Percentiles rank a stretch among this genome's conserved stretches.
Conservation (phyloP, 2,888 invertebrate genomes). For the Nymphalis urticae region DNA sequence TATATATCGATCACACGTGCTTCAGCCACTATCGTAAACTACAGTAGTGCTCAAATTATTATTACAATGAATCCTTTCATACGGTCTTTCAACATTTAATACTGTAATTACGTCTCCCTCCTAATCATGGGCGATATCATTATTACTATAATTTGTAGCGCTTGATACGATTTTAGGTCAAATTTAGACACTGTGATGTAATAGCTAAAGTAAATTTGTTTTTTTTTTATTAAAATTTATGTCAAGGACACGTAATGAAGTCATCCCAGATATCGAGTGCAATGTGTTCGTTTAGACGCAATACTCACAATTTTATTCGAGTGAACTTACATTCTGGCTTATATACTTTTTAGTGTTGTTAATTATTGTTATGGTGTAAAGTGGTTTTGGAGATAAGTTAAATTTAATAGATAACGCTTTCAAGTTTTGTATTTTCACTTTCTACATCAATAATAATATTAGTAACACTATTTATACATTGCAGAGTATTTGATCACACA, state of each 20-base stretch:
- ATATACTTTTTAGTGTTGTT: background rate
- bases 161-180: background rate
- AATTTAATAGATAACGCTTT: too few species aligned
- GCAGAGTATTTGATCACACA: too few species aligned
- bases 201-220: background rate
- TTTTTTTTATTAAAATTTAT: background rate
- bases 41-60: constrained; percentile 10
- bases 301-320: background rate
- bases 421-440: too few species aligned
- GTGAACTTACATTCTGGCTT: background rate
- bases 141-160: constrained; percentile 3
- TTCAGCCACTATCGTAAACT: constrained; percentile 7
- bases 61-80: constrained; percentile 14
- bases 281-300: background rate
- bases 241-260: background rate
- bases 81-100: constrained; percentile 10
- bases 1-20: constrained; percentile 7
- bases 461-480: too few species aligned
- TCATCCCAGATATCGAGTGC: background rate
- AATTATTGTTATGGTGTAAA: background rate
- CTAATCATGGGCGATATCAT: constrained; percentile 3
- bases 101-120: constrained; percentile 6
- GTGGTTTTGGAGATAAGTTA: too few species aligned
- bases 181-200: background rate
- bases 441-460: too few species aligned